Percentiles rank a stretch among this genome's conserved stretches.
Conservation (phyloP, 2,797 vertebrate species). For the Tragelaphus eurycerus region DNA sequence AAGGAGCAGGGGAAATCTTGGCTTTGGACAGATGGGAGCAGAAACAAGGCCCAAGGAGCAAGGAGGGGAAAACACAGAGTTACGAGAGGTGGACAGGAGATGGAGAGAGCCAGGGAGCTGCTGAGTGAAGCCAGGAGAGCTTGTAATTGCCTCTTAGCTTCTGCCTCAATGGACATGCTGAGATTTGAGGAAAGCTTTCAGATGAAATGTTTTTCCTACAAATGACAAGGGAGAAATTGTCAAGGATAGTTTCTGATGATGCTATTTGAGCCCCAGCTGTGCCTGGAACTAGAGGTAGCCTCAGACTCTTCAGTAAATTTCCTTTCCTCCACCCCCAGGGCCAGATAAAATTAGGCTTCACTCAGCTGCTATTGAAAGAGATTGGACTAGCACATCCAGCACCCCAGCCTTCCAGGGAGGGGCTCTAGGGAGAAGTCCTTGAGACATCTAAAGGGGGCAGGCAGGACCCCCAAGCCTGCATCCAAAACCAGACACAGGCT, state of each 20-base stretch:
- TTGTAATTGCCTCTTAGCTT: not conserved
- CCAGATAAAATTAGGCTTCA: not conserved
- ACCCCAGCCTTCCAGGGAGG: not conserved
- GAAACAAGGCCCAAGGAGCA: not conserved
- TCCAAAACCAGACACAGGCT: not conserved
- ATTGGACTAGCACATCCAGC: fast-evolving
- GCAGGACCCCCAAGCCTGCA: not conserved
- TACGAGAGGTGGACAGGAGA: fast-evolving
- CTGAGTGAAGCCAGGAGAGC: fast-evolving
- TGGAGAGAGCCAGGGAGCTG: not conserved
- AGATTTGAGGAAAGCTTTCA: not conserved
- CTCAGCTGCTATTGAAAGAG: not conserved
- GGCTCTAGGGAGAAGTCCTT: not conserved
- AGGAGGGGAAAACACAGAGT: not conserved
- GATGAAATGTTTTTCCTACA: not conserved
- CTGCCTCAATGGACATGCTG: not conserved
- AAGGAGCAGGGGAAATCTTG: not conserved
- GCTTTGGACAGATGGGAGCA: not conserved
- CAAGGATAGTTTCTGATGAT: not conserved
- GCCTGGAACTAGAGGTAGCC: not conserved
- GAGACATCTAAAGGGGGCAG: not conserved
- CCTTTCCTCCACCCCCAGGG: not conserved
- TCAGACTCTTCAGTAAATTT: not conserved
- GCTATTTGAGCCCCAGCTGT: not conserved
- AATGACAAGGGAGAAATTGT: not conserved